Evolutionary conservation across 2,797 vertebrate genomes (phyloP).

Genomic region (Taenioides sp.): DNA sequence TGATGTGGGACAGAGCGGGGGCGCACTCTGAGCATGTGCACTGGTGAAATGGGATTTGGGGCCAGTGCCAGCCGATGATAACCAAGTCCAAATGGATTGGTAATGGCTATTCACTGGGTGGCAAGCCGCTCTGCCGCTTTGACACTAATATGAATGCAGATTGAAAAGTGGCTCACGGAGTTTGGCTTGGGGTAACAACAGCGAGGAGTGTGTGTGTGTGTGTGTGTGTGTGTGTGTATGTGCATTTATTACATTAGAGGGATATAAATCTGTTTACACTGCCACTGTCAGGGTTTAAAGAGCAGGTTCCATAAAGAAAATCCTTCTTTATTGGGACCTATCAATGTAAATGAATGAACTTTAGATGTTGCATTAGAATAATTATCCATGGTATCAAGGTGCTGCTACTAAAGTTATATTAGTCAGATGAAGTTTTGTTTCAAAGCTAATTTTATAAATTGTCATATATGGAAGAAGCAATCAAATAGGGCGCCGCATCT

Average conservation of each 20-base stretch:
- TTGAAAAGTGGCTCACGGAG: slow-evolving; percentile 58
- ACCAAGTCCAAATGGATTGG: slow-evolving; percentile 83
- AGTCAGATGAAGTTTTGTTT: not conserved
- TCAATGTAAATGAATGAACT: not conserved
- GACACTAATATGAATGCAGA: slow-evolving; percentile 76
- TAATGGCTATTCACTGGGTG: slow-evolving; percentile 80
- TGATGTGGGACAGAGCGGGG: slow-evolving; percentile 65
- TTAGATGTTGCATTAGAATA: not conserved
- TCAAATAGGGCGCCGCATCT: too few species aligned
- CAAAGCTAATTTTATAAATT: not conserved
- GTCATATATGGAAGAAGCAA: too few species aligned
- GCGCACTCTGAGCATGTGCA: slow-evolving; percentile 68
- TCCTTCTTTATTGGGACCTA: not conserved
- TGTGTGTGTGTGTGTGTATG: slow-evolving; percentile 12
- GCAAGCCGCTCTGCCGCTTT: slow-evolving; percentile 57
- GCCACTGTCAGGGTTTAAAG: slow-evolving; percentile 8
- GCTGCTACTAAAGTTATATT: not conserved
- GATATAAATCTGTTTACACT: slow-evolving; percentile 15
- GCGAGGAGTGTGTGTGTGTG: slow-evolving; percentile 16
- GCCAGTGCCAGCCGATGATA: slow-evolving; percentile 82
- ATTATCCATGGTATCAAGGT: not conserved
- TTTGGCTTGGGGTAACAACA: slow-evolving; percentile 49
- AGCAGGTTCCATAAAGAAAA: slow-evolving; percentile 1
- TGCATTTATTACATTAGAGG: slow-evolving; percentile 16
- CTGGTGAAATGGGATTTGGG: slow-evolving; percentile 87